Evolutionary conservation across 2,113 vertebrate species (phyloP), one percentile per base, ranked within the genome.

Genomic region (Micromys minutus): DNA sequence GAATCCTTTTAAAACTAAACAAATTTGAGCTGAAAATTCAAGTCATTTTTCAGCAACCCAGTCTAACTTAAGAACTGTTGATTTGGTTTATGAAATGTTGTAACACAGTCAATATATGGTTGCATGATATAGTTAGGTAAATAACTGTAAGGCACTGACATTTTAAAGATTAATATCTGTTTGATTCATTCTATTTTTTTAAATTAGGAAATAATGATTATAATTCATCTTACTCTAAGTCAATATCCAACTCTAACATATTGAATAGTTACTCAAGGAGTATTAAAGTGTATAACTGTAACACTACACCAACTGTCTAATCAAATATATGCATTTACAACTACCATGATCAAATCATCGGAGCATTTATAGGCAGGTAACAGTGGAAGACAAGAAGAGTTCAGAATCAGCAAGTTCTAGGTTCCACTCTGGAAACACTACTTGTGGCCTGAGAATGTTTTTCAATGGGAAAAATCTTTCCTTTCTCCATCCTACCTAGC

Each of bases 221-320:
- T 86, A 86, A 93, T 96, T 94, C 47, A 88, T 55, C 34, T 90
- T 42, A 69, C 89, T 83, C 26, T 87, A 76, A 97, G n/a, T 94
- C 79, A 96, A 87, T 81, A 77, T 77, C 16, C 90, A 96, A 94
- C 91, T 86, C 24, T 93, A 34, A 74, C 19, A 77, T 74, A 55
- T 84, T 81, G n/a, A 96, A 89, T 81, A 87, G 15, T 87, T 95
- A 89, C n/a, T 94, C 59, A 89, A 88, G 67, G 65, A 86, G 0
- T 85, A 50, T 90, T 89, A 42, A 87, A 80, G 26, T 76, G 6
- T 81, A 76, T 80, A 55, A 72, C 71, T 79, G 45, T 8, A 94
- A 93, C 21, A 59, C 29, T 69, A 87, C 9, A 83, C 34, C 69
- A 89, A 19, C 88, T 89, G 65, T 77, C 42, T 21, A 85, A 69